Base-by-base conservation (phyloP, 2,113 vertebrate genomes). In the Myrmecobius fasciatus region DNA sequence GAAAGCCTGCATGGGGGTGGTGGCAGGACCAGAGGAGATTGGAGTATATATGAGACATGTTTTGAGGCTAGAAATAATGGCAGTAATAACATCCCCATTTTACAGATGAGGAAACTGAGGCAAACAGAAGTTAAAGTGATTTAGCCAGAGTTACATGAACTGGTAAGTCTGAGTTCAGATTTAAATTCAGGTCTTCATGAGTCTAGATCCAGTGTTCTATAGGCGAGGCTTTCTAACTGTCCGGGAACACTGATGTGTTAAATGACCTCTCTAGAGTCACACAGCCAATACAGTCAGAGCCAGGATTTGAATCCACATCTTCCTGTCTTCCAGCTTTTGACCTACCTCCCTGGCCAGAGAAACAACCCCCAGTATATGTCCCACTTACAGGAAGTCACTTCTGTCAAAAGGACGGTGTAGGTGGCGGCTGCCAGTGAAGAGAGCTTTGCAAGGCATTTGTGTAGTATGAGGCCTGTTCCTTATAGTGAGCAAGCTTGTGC, bases 301-400 rank as follows among this genome's bases (percentile, higher is more conserved):
- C 36, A 43, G 67, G 14, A 75, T 75, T 75, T 75, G 14, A 75
- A 75, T n/a, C 67, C 67, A 75, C 8, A 5, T 75, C 67, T 43
- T 75, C 17, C 5, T 22, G 36, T 43, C 36, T 25, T 17, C 67
- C n/a, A 36, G 60, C 31, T 67, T 67, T 36, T 67, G 93, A 4
- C 0, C 0, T 91, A 5, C 60, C 60, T 67, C 20, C 90, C 52
- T 54, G 75, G 92, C 28, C 94, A 8, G 91, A 96, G 31, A 53
- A 97, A 53, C 4, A 95, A 48, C 26, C 36, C 31, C 17, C 22
- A 43, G 36, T 7, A 11, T 14, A 67, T 96, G 11, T 2, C 94
- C 95, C 75, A 88, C 11, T 89, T 12, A 92, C 75, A 31, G 20
- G 60, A 67, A 83, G 92, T 95, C 90, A 17, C 89, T 93, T 95